phyloP scores from a whole-genome alignment of 2,113 vertebrate genomes.

The Clarias macrocephalus region DNA sequence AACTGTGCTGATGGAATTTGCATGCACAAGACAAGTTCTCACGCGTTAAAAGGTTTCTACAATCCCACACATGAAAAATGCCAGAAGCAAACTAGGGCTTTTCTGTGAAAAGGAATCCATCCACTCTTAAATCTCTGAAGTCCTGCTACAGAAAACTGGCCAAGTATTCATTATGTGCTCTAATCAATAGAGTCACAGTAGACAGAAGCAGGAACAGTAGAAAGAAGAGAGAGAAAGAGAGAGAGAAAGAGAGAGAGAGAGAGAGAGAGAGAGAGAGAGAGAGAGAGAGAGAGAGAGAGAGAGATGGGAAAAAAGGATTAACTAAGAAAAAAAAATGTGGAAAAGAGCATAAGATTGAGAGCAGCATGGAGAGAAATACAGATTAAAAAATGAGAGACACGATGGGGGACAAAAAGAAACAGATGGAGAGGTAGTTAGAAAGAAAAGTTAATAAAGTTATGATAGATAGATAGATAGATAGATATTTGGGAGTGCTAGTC shows the following conservation, averaged over 20 bases:
- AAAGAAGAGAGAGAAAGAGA: background rate
- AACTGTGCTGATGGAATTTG: background rate
- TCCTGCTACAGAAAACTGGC: background rate
- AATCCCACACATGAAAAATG: conserved; percentile 6
- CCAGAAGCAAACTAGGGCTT: background rate
- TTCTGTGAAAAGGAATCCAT: background rate
- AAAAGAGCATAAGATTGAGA: background rate
- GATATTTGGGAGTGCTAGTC: no score
- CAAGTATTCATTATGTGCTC: background rate
- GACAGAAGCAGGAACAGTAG: background rate
- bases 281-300: background rate
- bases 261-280: background rate
- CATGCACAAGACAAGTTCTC: conserved; percentile 18
- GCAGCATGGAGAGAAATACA: background rate
- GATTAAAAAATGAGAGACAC: background rate
- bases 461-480: background rate
- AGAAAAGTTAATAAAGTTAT: background rate
- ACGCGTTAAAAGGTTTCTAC: background rate
- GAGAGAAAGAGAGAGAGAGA: background rate
- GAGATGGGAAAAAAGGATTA: background rate
- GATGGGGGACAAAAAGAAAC: background rate
- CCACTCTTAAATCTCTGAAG: background rate
- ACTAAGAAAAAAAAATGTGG: background rate
- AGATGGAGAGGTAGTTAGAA: background rate
- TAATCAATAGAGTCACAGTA: background rate